Conservation (phyloP, 2,113 vertebrate species). For the Coregonus clupeaformis region DNA sequence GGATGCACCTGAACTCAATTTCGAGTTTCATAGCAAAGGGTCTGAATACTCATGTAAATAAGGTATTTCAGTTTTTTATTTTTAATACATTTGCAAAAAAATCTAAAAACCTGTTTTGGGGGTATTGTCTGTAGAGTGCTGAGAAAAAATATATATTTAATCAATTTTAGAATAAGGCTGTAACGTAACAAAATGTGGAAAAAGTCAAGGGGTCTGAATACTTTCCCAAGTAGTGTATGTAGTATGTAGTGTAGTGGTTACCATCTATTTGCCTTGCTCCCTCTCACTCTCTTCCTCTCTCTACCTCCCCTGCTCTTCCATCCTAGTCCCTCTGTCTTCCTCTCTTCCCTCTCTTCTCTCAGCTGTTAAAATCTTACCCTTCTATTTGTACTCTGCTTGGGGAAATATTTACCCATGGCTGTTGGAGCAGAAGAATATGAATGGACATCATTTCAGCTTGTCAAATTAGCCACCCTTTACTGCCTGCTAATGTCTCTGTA, state of each 20-base stretch:
- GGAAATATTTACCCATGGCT: constrained; percentile 94
- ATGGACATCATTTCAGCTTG: constrained; percentile 94
- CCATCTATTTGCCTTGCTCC: constrained; percentile 24
- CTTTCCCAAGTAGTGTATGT: too few relatives aligned
- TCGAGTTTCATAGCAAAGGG: too few relatives aligned
- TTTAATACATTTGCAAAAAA: too few relatives aligned
- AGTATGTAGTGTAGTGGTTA: constrained; percentile 69
- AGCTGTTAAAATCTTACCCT: constrained; percentile 89
- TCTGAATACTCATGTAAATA: too few relatives aligned
- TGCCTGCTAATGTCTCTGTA: constrained; percentile 91
- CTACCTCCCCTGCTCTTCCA: neutral
- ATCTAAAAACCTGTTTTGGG: too few relatives aligned
- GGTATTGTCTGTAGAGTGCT: too few relatives aligned
- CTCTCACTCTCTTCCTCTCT: constrained; percentile 32
- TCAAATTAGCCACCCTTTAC: constrained; percentile 92
- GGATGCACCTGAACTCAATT: too few relatives aligned
- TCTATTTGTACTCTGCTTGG: constrained; percentile 91
- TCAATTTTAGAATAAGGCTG: too few relatives aligned
- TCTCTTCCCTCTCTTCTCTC: constrained; percentile 53
- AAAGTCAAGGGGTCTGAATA: too few relatives aligned
- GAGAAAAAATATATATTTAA: too few relatives aligned
- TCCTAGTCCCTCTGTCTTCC: constrained; percentile 42
- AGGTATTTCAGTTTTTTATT: too few relatives aligned
- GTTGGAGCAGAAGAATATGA: constrained; percentile 89
- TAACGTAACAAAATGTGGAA: too few relatives aligned